Evolutionary conservation across 2,888 invertebrate genomes (phyloP).

Genomic region (Toxonevra muliebris): DNA sequence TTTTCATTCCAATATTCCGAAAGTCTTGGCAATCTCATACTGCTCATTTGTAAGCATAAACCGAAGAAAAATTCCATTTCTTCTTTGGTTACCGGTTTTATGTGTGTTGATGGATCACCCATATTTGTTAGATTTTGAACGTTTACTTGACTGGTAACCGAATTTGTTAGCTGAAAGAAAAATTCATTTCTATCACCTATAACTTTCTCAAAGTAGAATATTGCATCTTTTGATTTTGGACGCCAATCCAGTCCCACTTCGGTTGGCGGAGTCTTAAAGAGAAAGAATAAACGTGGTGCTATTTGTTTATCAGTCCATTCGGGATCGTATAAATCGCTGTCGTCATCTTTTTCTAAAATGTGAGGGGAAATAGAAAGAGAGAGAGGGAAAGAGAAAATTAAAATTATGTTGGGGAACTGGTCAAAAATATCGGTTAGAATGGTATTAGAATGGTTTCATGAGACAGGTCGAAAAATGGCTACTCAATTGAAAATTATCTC

Average conservation of each 20-base stretch:
- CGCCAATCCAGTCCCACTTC: constrained; percentile 33
- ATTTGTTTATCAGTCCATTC: constrained; percentile 43
- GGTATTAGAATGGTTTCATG: too few species aligned
- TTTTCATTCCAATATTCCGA: constrained; percentile 46
- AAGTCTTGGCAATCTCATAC: constrained; percentile 42
- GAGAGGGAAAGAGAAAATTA: background rate
- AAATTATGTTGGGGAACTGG: too few species aligned
- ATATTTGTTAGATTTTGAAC: too few species aligned
- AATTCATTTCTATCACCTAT: constrained; percentile 37
- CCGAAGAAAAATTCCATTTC: constrained; percentile 48
- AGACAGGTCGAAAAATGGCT: too few species aligned
- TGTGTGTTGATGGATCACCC: background rate
- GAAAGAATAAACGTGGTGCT: constrained; percentile 42
- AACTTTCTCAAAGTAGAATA: constrained; percentile 44
- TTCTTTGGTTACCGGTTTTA: constrained; percentile 23
- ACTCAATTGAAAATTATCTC: too few species aligned
- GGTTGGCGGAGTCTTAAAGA: constrained; percentile 37
- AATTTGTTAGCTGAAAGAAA: constrained; percentile 37
- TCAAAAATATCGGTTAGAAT: too few species aligned
- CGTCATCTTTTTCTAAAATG: constrained; percentile 34
- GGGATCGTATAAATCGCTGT: constrained; percentile 47
- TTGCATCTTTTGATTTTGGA: constrained; percentile 35
- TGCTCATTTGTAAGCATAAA: constrained; percentile 45
- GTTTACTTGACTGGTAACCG: too few species aligned
- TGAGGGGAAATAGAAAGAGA: background rate